Base-by-base conservation (phyloP, 2,797 vertebrate species). In the Chaenodraco wilsoni region DNA sequence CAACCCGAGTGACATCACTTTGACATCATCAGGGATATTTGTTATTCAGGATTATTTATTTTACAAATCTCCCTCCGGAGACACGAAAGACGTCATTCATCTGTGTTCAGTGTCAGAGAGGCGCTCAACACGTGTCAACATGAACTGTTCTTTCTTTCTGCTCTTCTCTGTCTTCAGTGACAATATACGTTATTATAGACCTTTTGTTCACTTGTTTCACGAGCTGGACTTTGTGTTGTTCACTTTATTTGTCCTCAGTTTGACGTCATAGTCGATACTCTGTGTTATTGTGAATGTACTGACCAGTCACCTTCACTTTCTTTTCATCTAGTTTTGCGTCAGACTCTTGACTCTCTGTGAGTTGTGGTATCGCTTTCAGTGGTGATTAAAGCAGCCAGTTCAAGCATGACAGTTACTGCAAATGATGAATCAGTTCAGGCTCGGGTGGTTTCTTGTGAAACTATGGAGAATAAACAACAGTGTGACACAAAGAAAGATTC, bases 391-490 rank as follows among this genome's bases (percentile, higher is more conserved):
- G 21, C 23, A 50, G 12, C 45, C 10, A 7, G 12, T 66, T 37
- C 44, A 16, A 65, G 41, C 40, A 54, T 12, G 41, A 69, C 74
- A 52, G n/a, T 59, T 21, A 56, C 60, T 69, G 43, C 68, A 62
- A 59, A 33, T 40, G 57, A 56, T 73, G 76, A 84, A 41, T 74
- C 78, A 66, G 0, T 41, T 45, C 1, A 8, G 17, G 9, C 49
- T 54, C 1, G 1, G 9, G 21, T 45, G 43, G 16, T 56, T 27
- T 9, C 40, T 58, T 72, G 54, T 82, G n/a, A 13, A 21, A 52
- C 44, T 3, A 86, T 87, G 80, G 63, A 83, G 27, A 85, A 84
- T 76, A 4, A 33, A 10, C 27, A 27, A 37, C 8, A 0, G 9
- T 33, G 3, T 33, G 74, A n/a, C 33, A 59, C 64, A 72, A 86